Evolutionary conservation across 2,797 vertebrate genomes (phyloP).

Genomic region (Mormyrops attenuatus): DNA sequence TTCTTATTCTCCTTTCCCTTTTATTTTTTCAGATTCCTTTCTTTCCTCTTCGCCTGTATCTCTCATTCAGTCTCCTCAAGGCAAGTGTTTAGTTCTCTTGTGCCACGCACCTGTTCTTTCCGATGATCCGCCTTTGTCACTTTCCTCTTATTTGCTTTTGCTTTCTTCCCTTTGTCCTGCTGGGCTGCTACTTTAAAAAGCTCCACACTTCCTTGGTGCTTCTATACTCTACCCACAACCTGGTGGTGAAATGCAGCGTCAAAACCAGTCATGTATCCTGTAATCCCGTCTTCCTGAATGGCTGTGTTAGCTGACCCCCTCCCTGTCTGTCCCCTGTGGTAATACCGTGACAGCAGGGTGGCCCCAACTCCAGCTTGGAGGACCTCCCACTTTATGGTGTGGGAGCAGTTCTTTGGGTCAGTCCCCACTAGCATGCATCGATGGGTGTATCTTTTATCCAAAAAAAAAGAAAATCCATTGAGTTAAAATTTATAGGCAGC

Average conservation of each 20-base stretch:
- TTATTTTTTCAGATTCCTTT: conserved; percentile 92
- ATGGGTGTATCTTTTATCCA: not conserved
- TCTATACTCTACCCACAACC: conserved; percentile 49
- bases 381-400: not conserved
- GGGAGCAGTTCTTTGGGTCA: not conserved
- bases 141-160: conserved; percentile 26
- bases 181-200: conserved; percentile 55
- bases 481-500: not conserved
- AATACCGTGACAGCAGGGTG: not conserved
- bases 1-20: conserved; percentile 70
- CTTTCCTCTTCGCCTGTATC: conserved; percentile 89
- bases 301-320: not conserved
- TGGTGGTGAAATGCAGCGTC: conserved; percentile 13
- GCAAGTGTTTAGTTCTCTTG: conserved; percentile 80
- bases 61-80: conserved; percentile 93
- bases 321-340: not conserved
- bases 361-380: no score
- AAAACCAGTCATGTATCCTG: conserved; percentile 20
- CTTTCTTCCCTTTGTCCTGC: conserved; percentile 37
- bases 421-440: not conserved
- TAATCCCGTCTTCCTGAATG: not conserved
- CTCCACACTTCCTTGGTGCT: conserved; percentile 61
- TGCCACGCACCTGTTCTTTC: conserved; percentile 48
- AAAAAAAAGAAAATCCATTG: not conserved
- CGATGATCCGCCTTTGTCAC: not conserved